A percentile compares a stretch with the other conserved stretches of the same genome.
phyloP scores from a whole-genome alignment of 30 jellyfish, hydroid and myxozoan genomes.

The Aurelia sp. region DNA sequence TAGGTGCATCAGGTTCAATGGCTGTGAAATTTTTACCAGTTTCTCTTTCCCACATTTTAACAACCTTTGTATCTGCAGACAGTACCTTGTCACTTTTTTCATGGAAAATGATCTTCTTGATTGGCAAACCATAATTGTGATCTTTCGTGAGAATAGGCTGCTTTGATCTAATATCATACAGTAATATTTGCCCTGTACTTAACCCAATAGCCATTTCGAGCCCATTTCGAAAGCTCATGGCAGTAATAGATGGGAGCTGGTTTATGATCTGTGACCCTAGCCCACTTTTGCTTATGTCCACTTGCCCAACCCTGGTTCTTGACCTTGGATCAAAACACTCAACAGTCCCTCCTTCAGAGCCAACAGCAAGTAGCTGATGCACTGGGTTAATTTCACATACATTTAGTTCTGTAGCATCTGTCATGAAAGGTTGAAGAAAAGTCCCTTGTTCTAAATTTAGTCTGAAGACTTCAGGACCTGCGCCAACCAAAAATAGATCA shows the following conservation, averaged over 20 bases:
- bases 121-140: constrained; percentile 89
- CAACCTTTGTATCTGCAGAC: constrained; percentile 80
- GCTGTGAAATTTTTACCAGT: constrained; percentile 92
- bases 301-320: constrained; percentile 57
- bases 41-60: constrained; percentile 91
- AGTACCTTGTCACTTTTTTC: constrained; percentile 58
- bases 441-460: constrained; percentile 97
- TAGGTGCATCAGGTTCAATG: constrained; percentile 92
- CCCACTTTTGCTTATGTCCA: constrained; percentile 68
- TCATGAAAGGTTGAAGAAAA: constrained; percentile 80
- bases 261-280: constrained; percentile 10
- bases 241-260: constrained; percentile 83
- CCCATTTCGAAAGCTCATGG: constrained; percentile 83
- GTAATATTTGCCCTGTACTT: constrained; percentile 82
- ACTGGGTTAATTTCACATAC: constrained; percentile 91
- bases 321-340: constrained; percentile 96
- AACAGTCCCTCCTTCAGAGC: constrained; percentile 90
- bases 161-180: constrained; percentile 90
- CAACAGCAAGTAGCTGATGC: constrained; percentile 91
- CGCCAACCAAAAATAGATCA: constrained; percentile 94
- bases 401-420: constrained; percentile 79
- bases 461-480: constrained; percentile 93
- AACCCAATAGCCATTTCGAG: constrained; percentile 95
- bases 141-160: constrained; percentile 88
- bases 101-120: constrained; percentile 73